Evolutionary conservation across 35 echinoderm and acorn worm genomes (phyloP).

Genomic region (Holothuria glaberrima): DNA sequence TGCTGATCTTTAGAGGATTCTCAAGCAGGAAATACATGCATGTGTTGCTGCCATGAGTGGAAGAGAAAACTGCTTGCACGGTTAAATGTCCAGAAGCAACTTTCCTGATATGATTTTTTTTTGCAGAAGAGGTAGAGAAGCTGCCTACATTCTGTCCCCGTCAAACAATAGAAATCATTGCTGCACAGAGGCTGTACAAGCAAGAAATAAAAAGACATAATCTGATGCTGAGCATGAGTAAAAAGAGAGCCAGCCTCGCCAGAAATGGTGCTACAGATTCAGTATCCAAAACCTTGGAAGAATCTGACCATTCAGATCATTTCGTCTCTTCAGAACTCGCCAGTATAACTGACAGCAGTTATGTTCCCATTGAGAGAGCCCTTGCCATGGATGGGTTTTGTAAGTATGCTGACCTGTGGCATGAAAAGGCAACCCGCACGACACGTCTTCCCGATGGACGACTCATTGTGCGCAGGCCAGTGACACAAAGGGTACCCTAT

Average conservation of each 20-base stretch:
- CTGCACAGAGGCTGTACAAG: not conserved
- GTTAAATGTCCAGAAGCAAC: too few species aligned
- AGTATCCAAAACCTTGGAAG: not conserved
- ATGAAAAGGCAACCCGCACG: not conserved
- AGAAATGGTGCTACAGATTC: not conserved
- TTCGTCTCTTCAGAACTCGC: not conserved
- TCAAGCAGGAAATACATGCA: too few species aligned
- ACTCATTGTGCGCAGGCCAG: not conserved
- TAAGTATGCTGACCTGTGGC: conserved; percentile 20
- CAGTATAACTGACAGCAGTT: not conserved
- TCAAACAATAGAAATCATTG: not conserved
- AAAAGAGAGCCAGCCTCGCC: not conserved
- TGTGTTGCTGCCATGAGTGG: too few species aligned
- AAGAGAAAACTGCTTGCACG: too few species aligned
- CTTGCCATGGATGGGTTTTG: conserved; percentile 15
- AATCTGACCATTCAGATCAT: not conserved
- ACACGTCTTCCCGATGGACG: conserved; percentile 8
- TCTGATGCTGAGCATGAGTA: not conserved
- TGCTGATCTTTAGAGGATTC: too few species aligned
- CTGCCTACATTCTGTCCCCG: conserved; percentile 8
- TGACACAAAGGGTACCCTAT: not conserved
- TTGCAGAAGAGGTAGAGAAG: not conserved
- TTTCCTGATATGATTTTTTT: not conserved
- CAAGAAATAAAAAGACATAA: not conserved
- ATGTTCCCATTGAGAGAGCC: not conserved